These are phyloP conservation scores for Scaptomyza tumidula DNA, from an alignment of 2,888 invertebrate species.

Conservation along the genomic window DNA sequence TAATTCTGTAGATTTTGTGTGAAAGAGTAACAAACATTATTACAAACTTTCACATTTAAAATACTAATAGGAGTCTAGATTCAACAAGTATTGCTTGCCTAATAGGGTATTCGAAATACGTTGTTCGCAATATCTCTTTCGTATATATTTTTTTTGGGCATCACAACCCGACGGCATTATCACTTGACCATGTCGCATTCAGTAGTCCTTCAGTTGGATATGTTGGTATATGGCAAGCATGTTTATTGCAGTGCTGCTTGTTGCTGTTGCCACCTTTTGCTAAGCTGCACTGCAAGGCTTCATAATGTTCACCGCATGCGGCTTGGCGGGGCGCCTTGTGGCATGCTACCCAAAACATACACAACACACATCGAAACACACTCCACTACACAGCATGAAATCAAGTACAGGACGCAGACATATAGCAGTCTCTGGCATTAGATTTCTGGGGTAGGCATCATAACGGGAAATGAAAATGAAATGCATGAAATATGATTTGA, in stretches of 20 bases:
- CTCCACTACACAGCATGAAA: slow-evolving; percentile 9
- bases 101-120: background rate
- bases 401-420: background rate
- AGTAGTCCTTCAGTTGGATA: slow-evolving; percentile 28
- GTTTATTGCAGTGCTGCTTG: slow-evolving; percentile 31
- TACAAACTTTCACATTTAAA: no score
- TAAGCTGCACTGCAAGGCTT: slow-evolving; percentile 69
- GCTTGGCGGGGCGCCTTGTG: slow-evolving; percentile 23
- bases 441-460: slow-evolving; percentile 11
- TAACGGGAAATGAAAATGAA: slow-evolving; percentile 37
- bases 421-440: slow-evolving; percentile 7
- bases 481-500: slow-evolving; percentile 49
- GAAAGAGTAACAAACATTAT: no score
- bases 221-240: slow-evolving; percentile 15
- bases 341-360: slow-evolving; percentile 20
- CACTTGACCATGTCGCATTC: slow-evolving; percentile 24
- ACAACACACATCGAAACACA: background rate
- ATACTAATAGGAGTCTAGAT: no score
- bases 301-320: slow-evolving; percentile 74
- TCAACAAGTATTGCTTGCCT: background rate
- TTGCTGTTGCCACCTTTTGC: slow-evolving; percentile 14
- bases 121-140: background rate
- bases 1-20: no score
- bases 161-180: slow-evolving; percentile 35
- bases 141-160: background rate